Base-by-base conservation (phyloP, 2,888 invertebrate species). In the Chymomyza fuscimana region DNA sequence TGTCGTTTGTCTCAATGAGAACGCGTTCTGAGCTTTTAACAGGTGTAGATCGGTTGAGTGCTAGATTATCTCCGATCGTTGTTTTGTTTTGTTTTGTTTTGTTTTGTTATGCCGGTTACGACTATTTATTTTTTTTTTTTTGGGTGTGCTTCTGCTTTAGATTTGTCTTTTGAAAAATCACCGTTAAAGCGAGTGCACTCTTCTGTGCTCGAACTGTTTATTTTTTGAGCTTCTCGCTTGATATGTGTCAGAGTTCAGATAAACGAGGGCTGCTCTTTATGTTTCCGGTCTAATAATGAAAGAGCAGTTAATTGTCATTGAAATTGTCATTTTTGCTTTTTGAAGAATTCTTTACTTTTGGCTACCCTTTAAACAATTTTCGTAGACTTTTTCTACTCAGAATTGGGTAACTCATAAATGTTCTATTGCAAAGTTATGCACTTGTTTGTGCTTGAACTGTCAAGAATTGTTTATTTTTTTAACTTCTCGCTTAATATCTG, bases 1-100 rank as follows among this genome's bases (percentile, higher is more conserved):
- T 25, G 25, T 25, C 5, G 58, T 58, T 46, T 25, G 59, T 56
- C 68, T 64, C 69, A 71, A 64, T 68, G 76, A 67, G 70, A 70
- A 67, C 72, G 50, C 50, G 58, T 58, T 58, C 58, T 58, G 67
- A 56, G 54, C 72, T 19, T 32, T 22, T 5, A 58, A 58, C 58
- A 58, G 58, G 58, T 58, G 58, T 10, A 46, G 40, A 46, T 46
- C 12, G 40, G 10, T 12, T 46, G 32, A 32, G 4, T 46, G 40
- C 12, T 46, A 46, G 40, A 10, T 12, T 5, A 46, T 46, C 12
- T 46, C 40, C 12, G 12, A 46, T 46, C 12, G 40, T 46, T 29
- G 5, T 58, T 58, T 58, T 58, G 5, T 58, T 58, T 58, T 29
- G 4, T 58, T 58, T 58, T 58, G 5, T 58, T 58, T 58, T 19